phyloP scores from a whole-genome alignment of 2,888 invertebrate species.

The Xiphydria camelus region DNA sequence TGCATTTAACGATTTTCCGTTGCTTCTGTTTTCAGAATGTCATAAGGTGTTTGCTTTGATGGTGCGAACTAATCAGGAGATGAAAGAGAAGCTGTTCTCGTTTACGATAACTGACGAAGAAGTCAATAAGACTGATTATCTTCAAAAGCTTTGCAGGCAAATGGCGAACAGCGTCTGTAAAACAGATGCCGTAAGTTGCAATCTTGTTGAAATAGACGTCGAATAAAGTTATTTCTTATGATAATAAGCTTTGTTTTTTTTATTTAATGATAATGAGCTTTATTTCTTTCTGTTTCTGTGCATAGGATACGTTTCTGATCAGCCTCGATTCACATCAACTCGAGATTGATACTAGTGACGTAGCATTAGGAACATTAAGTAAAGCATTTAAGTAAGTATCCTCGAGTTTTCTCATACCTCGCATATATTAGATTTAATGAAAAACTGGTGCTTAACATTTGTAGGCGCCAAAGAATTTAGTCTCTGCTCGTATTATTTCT shows the following conservation, averaged over 20 bases:
- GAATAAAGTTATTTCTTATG: slow-evolving; percentile 7
- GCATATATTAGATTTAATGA: background rate
- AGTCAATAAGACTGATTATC: slow-evolving; percentile 78
- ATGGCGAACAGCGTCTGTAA: slow-evolving; percentile 92
- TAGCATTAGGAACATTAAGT: slow-evolving; percentile 82
- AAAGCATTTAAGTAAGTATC: slow-evolving; percentile 79
- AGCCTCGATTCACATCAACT: slow-evolving; percentile 79
- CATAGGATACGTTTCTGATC: slow-evolving; percentile 82
- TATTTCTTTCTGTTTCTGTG: no score
- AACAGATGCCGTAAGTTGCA: slow-evolving; percentile 82
- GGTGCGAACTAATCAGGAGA: slow-evolving; percentile 81
- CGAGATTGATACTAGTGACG: slow-evolving; percentile 86
- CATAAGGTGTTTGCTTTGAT: slow-evolving; percentile 89
- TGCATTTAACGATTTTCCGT: background rate
- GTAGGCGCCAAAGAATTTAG: no score
- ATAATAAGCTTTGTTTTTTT: background rate
- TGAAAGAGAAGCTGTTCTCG: slow-evolving; percentile 85
- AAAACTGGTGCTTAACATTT: no score
- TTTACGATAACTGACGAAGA: slow-evolving; percentile 86
- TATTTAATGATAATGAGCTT: slow-evolving; percentile 35
- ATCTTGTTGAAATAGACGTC: background rate
- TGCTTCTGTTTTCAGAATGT: slow-evolving; percentile 66
- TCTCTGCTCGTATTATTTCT: no score
- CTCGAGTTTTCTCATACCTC: no score
- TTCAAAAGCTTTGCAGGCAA: slow-evolving; percentile 82